Conservation (phyloP, 2,113 vertebrate genomes). For the Nettapus auritus region DNA sequence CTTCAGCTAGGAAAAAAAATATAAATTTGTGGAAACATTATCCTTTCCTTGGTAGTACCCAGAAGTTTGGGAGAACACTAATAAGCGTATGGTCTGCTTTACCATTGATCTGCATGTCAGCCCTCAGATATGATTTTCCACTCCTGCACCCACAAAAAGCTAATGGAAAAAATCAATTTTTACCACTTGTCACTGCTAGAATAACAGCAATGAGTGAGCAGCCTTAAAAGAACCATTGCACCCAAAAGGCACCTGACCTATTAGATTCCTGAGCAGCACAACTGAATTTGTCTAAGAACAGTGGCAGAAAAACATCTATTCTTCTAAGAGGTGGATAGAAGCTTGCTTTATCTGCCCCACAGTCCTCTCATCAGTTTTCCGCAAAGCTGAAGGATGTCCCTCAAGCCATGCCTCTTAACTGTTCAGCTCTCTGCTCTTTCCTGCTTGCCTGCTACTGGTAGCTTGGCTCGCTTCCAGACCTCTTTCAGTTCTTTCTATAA, state of each 20-base stretch:
- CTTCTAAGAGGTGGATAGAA: neutral
- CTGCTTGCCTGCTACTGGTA: neutral
- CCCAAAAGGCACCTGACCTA: rapidly evolving
- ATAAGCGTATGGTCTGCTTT: neutral
- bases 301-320: neutral
- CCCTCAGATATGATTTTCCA: neutral
- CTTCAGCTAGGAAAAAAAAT: neutral
- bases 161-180: neutral
- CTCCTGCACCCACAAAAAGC: neutral
- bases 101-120: neutral
- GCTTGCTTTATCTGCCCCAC: neutral
- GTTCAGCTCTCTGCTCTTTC: neutral
- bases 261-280: neutral
- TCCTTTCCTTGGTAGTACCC: neutral
- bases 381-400: neutral
- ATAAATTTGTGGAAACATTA: neutral
- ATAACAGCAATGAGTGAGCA: neutral
- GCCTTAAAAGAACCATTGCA: neutral
- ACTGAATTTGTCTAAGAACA: neutral
- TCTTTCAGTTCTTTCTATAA: neutral
- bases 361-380: neutral
- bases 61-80: neutral
- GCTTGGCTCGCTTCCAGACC: neutral
- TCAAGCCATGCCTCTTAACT: neutral
- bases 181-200: neutral